A percentile compares a stretch with the other conserved stretches of the same genome.
Conservation (phyloP, 2,797 vertebrate genomes). For the Spinibarbus caldwelli region DNA sequence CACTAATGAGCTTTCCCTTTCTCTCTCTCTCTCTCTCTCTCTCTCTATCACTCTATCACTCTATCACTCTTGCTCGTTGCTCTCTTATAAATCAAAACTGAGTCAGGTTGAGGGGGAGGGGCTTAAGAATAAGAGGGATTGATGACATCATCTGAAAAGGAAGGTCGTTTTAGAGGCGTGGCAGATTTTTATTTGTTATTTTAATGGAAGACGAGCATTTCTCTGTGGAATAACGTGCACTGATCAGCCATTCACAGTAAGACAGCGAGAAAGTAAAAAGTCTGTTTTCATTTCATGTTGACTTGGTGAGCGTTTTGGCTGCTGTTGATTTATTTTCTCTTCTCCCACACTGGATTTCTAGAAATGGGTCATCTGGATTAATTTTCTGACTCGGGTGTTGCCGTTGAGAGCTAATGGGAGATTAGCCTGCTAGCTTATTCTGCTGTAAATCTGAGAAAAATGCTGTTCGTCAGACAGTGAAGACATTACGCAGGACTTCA, state of each 20-base stretch:
- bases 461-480: too few relatives aligned
- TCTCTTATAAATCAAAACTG: background rate
- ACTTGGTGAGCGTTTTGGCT: background rate
- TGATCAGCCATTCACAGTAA: background rate
- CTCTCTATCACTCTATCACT: background rate
- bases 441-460: slow-evolving; percentile 48
- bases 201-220: background rate
- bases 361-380: slow-evolving; percentile 77
- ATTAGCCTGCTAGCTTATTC: slow-evolving; percentile 71
- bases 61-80: background rate
- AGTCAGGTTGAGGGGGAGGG: background rate
- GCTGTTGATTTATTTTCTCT: slow-evolving; percentile 43
- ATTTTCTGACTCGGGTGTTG: slow-evolving; percentile 62
- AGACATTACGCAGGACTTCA: background rate
- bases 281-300: background rate
- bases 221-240: background rate
- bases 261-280: too few relatives aligned
- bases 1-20: slow-evolving; percentile 43
- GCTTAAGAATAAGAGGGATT: background rate
- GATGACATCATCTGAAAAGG: background rate
- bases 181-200: background rate
- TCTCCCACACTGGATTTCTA: slow-evolving; percentile 43
- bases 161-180: background rate
- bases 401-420: slow-evolving; percentile 66
- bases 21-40: too few relatives aligned